Conservation (phyloP, 2,888 invertebrate genomes). For the Drosophila melanosoma region DNA sequence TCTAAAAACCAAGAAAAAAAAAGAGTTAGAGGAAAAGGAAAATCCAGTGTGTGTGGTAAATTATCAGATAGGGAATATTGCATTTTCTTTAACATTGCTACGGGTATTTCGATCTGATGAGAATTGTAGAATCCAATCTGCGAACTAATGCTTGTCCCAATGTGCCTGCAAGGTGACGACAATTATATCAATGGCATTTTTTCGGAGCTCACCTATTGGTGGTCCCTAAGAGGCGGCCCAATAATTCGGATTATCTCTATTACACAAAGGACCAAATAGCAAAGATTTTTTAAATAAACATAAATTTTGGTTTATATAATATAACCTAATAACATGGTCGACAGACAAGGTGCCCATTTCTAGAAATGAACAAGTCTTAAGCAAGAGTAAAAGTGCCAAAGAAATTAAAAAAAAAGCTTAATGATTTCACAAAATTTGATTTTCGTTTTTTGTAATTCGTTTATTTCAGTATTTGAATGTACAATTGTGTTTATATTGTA, state of each 20-base stretch:
- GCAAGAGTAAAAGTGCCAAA: too few species aligned
- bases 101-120: too few species aligned
- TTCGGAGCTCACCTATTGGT: too few species aligned
- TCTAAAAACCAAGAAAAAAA: too few species aligned
- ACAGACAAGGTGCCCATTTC: not conserved
- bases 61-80: too few species aligned
- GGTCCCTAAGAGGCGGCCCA: too few species aligned
- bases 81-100: too few species aligned
- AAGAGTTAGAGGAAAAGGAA: not conserved
- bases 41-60: not conserved
- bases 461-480: constrained; percentile 53
- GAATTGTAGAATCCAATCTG: too few species aligned
- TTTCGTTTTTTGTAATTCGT: constrained; percentile 28
- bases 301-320: not conserved
- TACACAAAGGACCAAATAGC: not conserved
- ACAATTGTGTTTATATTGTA: constrained; percentile 42
- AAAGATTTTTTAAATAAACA: not conserved
- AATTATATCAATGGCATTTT: too few species aligned
- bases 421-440: not conserved
- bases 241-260: too few species aligned
- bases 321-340: not conserved
- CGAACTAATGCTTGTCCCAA: too few species aligned
- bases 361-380: not conserved
- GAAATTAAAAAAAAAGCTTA: not conserved
- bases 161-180: too few species aligned